phyloP scores from a whole-genome alignment of 2,888 invertebrate genomes.

The Stenodema calcarata region DNA sequence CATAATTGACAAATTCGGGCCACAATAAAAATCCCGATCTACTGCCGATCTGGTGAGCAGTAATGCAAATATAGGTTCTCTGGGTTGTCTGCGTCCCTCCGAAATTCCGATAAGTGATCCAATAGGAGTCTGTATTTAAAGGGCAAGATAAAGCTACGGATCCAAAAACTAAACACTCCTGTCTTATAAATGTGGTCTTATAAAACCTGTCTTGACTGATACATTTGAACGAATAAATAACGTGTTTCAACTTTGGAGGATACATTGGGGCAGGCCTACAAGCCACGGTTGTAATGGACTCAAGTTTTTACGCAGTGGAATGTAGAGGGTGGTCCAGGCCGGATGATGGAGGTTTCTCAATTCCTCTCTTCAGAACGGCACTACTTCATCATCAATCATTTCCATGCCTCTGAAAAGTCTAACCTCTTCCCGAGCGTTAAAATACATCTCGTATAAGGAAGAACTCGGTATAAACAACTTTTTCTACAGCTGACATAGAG shows the following conservation, averaged over 20 bases:
- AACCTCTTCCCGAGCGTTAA: background rate
- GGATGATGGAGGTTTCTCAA: conserved; percentile 13
- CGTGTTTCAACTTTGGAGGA: background rate
- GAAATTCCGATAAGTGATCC: no score
- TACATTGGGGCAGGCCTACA: background rate
- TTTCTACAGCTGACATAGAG: background rate
- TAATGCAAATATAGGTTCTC: no score
- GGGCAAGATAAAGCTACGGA: no score
- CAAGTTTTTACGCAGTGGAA: conserved; percentile 12
- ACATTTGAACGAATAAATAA: background rate
- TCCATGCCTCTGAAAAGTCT: conserved; percentile 3
- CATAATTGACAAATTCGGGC: no score
- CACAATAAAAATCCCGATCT: no score
- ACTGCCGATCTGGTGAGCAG: no score
- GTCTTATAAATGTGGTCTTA: background rate
- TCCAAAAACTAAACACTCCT: no score
- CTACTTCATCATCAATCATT: conserved; percentile 15
- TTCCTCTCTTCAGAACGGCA: conserved; percentile 9
- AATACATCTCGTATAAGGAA: background rate
- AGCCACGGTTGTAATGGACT: background rate
- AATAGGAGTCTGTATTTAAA: no score
- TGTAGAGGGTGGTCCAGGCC: background rate
- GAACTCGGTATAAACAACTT: conserved; percentile 13
- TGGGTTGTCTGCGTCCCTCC: no score
- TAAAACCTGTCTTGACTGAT: background rate